These are phyloP conservation scores for Gallinago undulata DNA, from an alignment of 2,113 vertebrate genomes.

Conservation along the genomic window DNA sequence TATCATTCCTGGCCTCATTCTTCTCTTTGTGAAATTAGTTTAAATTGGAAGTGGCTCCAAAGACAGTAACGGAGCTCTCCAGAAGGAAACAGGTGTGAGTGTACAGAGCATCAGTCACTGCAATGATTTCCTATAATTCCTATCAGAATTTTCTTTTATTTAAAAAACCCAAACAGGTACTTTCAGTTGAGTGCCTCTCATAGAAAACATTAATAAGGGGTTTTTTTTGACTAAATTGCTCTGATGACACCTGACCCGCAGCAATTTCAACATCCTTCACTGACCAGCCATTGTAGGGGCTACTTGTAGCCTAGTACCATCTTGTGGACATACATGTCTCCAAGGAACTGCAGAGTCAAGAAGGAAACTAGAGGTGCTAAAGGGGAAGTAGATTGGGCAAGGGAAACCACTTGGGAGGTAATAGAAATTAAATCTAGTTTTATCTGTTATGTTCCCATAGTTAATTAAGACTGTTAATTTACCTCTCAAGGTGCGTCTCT, in stretches of 20 bases:
- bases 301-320: constrained; percentile 56
- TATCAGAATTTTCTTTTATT: not conserved
- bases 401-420: not conserved
- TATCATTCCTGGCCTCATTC: not conserved
- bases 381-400: not conserved
- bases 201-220: not conserved
- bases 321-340: constrained; percentile 18
- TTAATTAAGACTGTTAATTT: not conserved
- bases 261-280: not conserved
- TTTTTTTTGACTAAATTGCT: not conserved
- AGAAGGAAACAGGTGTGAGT: not conserved
- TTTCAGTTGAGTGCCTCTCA: not conserved
- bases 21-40: not conserved
- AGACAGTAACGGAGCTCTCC: not conserved
- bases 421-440: not conserved
- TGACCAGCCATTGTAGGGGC: not conserved
- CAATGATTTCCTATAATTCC: not conserved
- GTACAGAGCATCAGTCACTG: not conserved
- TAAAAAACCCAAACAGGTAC: not conserved
- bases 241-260: not conserved
- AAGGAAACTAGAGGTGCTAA: not conserved
- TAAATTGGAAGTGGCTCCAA: not conserved
- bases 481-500: not conserved
- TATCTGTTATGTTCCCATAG: not conserved
- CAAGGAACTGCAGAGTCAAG: not conserved